Evolutionary conservation across 23 tunicate species (phyloP), one percentile per base, ranked within the genome.

Genomic region (Corella eumyota): DNA sequence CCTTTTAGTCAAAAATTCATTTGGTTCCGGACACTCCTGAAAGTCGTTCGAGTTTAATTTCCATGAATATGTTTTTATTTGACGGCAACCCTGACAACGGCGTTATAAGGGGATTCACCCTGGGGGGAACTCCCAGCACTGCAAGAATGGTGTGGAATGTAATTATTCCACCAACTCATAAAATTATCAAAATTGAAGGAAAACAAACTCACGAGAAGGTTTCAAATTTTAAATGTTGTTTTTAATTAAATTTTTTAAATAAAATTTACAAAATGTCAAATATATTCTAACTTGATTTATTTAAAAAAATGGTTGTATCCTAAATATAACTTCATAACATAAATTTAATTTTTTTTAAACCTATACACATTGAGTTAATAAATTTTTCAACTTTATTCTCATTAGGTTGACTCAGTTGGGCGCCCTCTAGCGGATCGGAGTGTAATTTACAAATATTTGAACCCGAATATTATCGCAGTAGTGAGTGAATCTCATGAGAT

Each of bases 401-500:
- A n/a, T 57, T 48, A 76, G 81, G 50, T 85, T 46, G 78, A 85
- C 34, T 85, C 94, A 3, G 36, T 76, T 56, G 94, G 94, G 25
- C 65, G 97, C 26, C 97, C 97, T 34, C 68, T 90, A 17, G 97
- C 97, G 3, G 90, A 90, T 50, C 82, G 97, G 27, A 72, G 77
- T 27, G 97, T 90, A 15, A 65, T 80, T 26, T 79, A 72, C 78
- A 90, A 90, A 63, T 90, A 90, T 69, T 65, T 90, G 31, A 90
- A 90, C 46, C 97, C 97, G n/a, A 90, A 90, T 68, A 27, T 90
- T 34, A 55, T 80, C 17, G 77, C 88, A 4, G 50, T 80, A 17
- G 32, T 80, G 24, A 79, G 93, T 50, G 78, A 73, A 29, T 90
- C 97, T 1, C 17, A 34, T 7, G 97, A 74, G 9, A 45, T 45